phyloP scores from a whole-genome alignment of 30 jellyfish, hydroid and myxozoan genomes.

The Aurelia coerulea region DNA sequence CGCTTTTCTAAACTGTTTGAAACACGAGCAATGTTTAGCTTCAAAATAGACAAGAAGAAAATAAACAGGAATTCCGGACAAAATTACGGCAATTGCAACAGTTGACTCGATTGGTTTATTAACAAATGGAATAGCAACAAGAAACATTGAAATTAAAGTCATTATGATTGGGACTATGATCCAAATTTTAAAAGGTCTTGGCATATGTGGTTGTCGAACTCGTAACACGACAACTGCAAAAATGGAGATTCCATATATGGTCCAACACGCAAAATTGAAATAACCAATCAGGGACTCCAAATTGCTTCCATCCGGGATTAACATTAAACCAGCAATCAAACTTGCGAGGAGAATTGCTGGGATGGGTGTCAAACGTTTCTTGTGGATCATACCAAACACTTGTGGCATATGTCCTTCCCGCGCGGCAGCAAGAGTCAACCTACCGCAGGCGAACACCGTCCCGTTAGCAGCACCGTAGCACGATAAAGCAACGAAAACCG shows the following conservation, averaged over 20 bases:
- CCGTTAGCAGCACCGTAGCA: slow-evolving; percentile 81
- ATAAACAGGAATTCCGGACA: slow-evolving; percentile 70
- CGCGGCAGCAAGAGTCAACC: slow-evolving; percentile 82
- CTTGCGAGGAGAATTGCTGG: slow-evolving; percentile 68
- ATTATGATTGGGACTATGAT: slow-evolving; percentile 64
- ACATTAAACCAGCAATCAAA: slow-evolving; percentile 51
- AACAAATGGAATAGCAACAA: slow-evolving; percentile 62
- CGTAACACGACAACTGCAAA: slow-evolving; percentile 80
- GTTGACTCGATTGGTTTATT: slow-evolving; percentile 52
- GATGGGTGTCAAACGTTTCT: slow-evolving; percentile 65
- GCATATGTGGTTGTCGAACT: slow-evolving; percentile 46
- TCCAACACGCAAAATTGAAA: slow-evolving; percentile 69
- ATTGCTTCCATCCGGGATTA: slow-evolving; percentile 70
- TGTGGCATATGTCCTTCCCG: slow-evolving; percentile 86
- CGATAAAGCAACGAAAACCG: slow-evolving; percentile 69
- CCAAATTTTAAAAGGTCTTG: slow-evolving; percentile 78
- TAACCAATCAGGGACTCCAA: slow-evolving; percentile 61
- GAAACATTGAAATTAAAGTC: slow-evolving; percentile 55
- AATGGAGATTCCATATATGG: slow-evolving; percentile 56
- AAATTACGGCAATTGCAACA: slow-evolving; percentile 34
- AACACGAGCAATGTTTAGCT: slow-evolving; percentile 8
- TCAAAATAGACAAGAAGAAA: slow-evolving; percentile 32
- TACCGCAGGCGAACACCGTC: slow-evolving; percentile 70
- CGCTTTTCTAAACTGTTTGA: neutral
- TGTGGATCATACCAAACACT: slow-evolving; percentile 59